Evolutionary conservation across 2,113 vertebrate genomes (phyloP).

Genomic region (Dunckerocampus dactyliophorus): DNA sequence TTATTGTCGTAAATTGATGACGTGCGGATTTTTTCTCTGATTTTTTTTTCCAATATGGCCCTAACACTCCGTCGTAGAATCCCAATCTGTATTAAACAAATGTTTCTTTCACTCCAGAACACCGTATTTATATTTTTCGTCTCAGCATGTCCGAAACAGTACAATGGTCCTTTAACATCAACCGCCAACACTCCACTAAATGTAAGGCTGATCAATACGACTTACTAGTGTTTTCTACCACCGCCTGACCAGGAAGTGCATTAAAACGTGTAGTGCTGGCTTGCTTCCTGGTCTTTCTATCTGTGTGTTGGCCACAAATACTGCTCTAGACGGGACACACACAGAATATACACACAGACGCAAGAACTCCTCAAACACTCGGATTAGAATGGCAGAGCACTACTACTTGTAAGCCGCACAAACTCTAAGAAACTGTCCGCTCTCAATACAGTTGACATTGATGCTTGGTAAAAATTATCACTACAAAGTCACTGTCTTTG

Average conservation of each 20-base stretch:
- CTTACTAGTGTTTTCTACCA: slow-evolving; percentile 43
- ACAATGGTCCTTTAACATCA: slow-evolving; percentile 30
- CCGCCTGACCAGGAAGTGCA: slow-evolving; percentile 39
- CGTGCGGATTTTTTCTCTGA: too few species aligned
- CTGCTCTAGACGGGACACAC: slow-evolving; percentile 24
- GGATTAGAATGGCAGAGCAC: slow-evolving; percentile 32
- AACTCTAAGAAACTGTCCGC: slow-evolving; percentile 41
- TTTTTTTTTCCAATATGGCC: too few species aligned
- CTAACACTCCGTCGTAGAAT: too few species aligned
- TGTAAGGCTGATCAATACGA: slow-evolving; percentile 41
- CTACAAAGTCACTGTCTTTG: slow-evolving; percentile 57
- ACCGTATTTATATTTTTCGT: background rate
- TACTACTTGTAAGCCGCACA: slow-evolving; percentile 38
- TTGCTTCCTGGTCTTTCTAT: slow-evolving; percentile 34
- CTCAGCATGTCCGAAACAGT: slow-evolving; percentile 36
- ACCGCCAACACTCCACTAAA: slow-evolving; percentile 6
- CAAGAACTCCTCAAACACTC: slow-evolving; percentile 38
- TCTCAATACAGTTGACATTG: slow-evolving; percentile 51
- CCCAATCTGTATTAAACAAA: too few species aligned
- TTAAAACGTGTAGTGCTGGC: slow-evolving; percentile 37
- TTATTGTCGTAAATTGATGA: too few species aligned
- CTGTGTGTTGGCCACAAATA: slow-evolving; percentile 30
- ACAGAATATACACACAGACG: slow-evolving; percentile 39
- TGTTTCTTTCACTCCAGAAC: too few species aligned
- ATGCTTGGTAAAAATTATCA: slow-evolving; percentile 59